phyloP scores from a whole-genome alignment of 2,888 invertebrate species.

The Resseliella maxima region DNA sequence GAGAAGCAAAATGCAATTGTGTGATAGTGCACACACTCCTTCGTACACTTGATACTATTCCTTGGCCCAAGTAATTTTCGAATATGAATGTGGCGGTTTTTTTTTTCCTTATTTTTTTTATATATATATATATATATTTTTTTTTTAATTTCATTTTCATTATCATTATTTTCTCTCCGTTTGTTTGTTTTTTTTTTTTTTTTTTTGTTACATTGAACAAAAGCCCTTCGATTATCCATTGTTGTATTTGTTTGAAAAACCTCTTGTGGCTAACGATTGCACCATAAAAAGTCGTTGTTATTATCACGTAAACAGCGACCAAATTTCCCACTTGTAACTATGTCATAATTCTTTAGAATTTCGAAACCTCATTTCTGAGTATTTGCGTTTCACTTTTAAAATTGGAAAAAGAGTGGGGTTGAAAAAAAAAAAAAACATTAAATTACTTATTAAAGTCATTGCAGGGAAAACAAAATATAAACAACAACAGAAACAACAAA shows the following conservation, averaged over 20 bases:
- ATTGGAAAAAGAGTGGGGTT: too few species aligned
- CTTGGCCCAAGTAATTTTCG: conserved; percentile 22
- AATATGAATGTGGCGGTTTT: not conserved
- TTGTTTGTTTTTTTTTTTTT: too few species aligned
- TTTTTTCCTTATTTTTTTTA: too few species aligned
- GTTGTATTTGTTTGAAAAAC: not conserved
- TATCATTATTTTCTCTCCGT: not conserved
- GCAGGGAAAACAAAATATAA: too few species aligned
- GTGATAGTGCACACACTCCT: not conserved
- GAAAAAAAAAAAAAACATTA: too few species aligned
- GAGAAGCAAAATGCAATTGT: not conserved
- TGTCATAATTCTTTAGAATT: conserved; percentile 29
- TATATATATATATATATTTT: not conserved
- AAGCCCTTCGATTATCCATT: conserved; percentile 37
- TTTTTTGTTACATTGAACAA: not conserved
- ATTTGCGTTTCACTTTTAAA: not conserved
- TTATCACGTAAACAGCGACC: conserved; percentile 15
- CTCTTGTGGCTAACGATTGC: conserved; percentile 34
- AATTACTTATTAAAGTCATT: too few species aligned
- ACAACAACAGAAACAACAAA: too few species aligned
- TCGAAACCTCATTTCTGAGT: not conserved
- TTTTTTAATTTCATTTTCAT: not conserved
- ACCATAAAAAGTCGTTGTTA: not conserved
- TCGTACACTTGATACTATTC: not conserved
- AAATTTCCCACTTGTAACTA: conserved; percentile 11